phyloP scores from a whole-genome alignment of 2,113 vertebrate species.

The Setophaga petechia region DNA sequence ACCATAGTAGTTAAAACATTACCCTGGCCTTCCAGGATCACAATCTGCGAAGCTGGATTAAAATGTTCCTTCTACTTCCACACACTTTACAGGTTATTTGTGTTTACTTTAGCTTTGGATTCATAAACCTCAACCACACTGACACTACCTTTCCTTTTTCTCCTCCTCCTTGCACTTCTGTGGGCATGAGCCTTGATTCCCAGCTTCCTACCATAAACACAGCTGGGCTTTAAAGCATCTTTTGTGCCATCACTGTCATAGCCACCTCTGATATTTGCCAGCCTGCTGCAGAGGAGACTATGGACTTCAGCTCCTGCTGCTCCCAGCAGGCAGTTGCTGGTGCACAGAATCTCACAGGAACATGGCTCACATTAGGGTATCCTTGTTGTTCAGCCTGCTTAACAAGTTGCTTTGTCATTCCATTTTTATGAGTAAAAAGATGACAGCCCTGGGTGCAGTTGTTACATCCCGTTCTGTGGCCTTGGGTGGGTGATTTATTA shows the following conservation, averaged over 20 bases:
- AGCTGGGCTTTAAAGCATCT: neutral
- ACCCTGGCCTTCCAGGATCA: neutral
- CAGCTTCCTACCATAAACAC: neutral
- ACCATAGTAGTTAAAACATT: neutral
- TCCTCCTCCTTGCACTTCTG: neutral
- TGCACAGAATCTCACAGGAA: neutral
- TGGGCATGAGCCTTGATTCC: neutral
- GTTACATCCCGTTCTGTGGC: neutral
- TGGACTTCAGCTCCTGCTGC: fast-evolving
- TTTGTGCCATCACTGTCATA: neutral
- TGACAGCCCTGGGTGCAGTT: neutral
- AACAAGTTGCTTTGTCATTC: neutral
- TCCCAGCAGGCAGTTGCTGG: neutral
- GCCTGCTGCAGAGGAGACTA: neutral
- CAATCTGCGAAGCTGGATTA: neutral
- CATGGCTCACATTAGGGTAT: neutral
- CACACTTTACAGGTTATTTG: neutral
- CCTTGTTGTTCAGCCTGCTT: neutral
- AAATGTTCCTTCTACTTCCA: neutral
- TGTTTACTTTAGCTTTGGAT: neutral
- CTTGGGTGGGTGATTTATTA: neutral
- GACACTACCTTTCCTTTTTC: neutral
- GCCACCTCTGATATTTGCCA: neutral
- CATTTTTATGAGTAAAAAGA: neutral
- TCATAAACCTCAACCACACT: neutral